phyloP scores from a whole-genome alignment of 1,140 invertebrate species.

The Venturia canescens region DNA sequence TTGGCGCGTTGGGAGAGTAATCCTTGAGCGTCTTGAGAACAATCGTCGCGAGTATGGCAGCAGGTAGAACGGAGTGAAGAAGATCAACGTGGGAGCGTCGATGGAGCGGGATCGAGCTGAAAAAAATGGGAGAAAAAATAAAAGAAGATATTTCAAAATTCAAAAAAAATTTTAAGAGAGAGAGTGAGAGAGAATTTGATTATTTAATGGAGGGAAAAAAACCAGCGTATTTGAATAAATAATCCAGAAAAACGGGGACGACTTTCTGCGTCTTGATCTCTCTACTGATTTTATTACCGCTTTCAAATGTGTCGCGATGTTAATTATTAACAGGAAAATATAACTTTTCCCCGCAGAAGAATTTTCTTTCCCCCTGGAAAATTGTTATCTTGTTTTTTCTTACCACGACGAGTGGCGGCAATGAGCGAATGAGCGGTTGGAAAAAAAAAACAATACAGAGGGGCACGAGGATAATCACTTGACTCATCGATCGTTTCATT shows the following conservation, averaged over 20 bases:
- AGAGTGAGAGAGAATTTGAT: constrained; percentile 17
- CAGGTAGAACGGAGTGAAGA: too few relatives aligned
- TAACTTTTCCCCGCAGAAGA: constrained; percentile 51
- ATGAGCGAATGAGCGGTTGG: constrained; percentile 15
- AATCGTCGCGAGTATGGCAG: constrained; percentile 6
- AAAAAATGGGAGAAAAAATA: constrained; percentile 22
- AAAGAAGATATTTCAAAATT: constrained; percentile 17
- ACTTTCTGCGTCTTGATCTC: constrained; percentile 1
- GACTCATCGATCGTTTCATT: constrained; percentile 21
- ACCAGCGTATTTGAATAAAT: constrained; percentile 33
- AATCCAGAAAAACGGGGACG: constrained; percentile 7
- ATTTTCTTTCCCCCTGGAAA: too few relatives aligned
- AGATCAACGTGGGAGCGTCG: too few relatives aligned
- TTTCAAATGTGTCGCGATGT: constrained; percentile 69
- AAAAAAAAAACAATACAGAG: not conserved
- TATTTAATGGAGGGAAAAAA: constrained; percentile 29
- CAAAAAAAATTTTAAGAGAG: constrained; percentile 26
- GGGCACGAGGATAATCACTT: constrained; percentile 38
- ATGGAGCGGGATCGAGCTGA: constrained; percentile 11
- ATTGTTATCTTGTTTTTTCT: not conserved
- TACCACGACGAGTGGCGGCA: constrained; percentile 1
- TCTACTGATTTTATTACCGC: constrained; percentile 50
- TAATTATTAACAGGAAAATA: constrained; percentile 44
- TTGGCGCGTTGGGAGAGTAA: constrained; percentile 74
- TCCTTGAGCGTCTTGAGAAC: constrained; percentile 59